phyloP scores from a whole-genome alignment of 2,888 invertebrate species.

The Ochropacha duplaris region DNA sequence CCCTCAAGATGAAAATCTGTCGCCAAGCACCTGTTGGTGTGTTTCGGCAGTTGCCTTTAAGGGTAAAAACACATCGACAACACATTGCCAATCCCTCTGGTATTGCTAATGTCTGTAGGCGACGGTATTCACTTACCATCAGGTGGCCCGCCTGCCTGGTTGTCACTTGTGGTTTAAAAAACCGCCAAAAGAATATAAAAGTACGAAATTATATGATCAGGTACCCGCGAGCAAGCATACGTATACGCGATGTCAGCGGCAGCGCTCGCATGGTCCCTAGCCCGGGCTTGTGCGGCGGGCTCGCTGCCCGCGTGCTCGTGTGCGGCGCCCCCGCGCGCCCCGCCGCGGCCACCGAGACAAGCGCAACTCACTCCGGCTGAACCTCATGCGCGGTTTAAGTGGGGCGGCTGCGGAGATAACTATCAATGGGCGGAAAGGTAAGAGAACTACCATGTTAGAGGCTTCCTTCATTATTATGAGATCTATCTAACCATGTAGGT shows the following conservation, averaged over 20 bases:
- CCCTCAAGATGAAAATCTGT: no score
- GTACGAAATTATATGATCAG: constrained; percentile 70
- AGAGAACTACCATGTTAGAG: background rate
- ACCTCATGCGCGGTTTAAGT: constrained; percentile 89
- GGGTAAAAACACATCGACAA: no score
- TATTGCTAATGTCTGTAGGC: no score
- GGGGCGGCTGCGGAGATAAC: constrained; percentile 95
- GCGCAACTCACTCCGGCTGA: constrained; percentile 86
- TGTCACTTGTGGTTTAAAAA: no score
- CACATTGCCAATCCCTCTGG: no score
- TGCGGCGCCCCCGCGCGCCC: constrained; percentile 87
- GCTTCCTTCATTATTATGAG: background rate
- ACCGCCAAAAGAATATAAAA: no score
- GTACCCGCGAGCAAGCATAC: constrained; percentile 93
- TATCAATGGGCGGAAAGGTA: constrained; percentile 86
- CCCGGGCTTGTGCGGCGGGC: constrained; percentile 90
- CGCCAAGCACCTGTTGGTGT: no score
- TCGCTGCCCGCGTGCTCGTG: constrained; percentile 90
- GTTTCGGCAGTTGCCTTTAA: no score
- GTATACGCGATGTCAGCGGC: constrained; percentile 93
- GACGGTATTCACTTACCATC: no score
- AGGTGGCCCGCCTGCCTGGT: no score
- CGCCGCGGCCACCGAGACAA: constrained; percentile 79
- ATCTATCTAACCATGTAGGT: no score
- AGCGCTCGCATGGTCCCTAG: constrained; percentile 89